Evolutionary conservation across 2,888 invertebrate genomes (phyloP).

Genomic region (Drosophila suboccidentalis): DNA sequence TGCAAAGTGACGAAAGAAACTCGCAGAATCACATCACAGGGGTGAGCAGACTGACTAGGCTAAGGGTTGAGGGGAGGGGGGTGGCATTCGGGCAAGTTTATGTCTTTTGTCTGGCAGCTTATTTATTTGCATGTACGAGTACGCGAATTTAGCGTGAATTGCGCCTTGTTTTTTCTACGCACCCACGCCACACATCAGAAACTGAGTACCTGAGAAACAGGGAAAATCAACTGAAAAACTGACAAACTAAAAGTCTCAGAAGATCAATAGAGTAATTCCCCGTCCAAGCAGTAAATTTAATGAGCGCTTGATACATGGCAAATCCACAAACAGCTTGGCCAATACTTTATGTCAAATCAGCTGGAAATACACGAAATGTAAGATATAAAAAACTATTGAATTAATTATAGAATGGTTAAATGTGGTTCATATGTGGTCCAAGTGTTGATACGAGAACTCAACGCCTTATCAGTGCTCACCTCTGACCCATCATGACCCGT

Average conservation of each 20-base stretch:
- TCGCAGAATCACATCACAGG: neutral
- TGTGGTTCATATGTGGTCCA: constrained; percentile 28
- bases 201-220: neutral
- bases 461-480: constrained; percentile 45
- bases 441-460: constrained; percentile 60
- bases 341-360: constrained; percentile 34
- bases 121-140: constrained; percentile 41
- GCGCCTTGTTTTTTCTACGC: constrained; percentile 60
- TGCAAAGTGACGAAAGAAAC: constrained; percentile 49
- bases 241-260: constrained; percentile 15
- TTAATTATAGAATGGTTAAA: neutral
- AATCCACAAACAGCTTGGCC: constrained; percentile 25
- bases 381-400: neutral
- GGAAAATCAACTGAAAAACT: constrained; percentile 10
- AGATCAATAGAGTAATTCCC: constrained; percentile 33
- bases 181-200: constrained; percentile 36
- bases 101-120: constrained; percentile 45
- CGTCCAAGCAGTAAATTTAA: constrained; percentile 21
- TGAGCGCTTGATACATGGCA: constrained; percentile 36
- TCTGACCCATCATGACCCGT: constrained; percentile 47
- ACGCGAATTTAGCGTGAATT: constrained; percentile 56
- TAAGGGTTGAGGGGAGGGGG: neutral
- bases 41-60: constrained; percentile 10
- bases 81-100: constrained; percentile 28
- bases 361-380: neutral